Evolutionary conservation across 2,113 vertebrate genomes (phyloP), one percentile per base, ranked within the genome.

Genomic region (Acinonyx jubatus): DNA sequence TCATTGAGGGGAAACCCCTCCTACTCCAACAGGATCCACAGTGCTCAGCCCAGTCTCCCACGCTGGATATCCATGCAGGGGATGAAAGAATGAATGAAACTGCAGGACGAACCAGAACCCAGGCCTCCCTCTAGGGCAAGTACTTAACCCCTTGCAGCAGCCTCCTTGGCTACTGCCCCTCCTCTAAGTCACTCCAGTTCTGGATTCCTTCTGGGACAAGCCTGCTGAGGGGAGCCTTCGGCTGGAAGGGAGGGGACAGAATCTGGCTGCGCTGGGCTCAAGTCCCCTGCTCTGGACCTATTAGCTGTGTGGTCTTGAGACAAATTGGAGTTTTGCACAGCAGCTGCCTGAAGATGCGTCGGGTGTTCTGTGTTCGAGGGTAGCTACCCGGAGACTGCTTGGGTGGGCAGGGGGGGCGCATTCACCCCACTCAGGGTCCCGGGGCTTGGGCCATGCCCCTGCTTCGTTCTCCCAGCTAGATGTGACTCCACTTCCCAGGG

Each of bases 171-270:
- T 1, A 19, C 15, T 3, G 27, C 63, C 14, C 48, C 2, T 27
- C 69, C 11, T 14, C 7, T 1, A 4, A 21, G 21, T 7, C 23
- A 45, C 71, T 19, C 69, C 25, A 45, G 38, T 2, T 9, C 55
- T 81, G 52, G 52, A 27, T 33, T 73, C 45, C 38, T 84, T 52
- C 65, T 25, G 21, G 15, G 18, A 48, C 52, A 21, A n/a, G 36
- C 27, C 79, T 36, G 14, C 7, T 1, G 11, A 25, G 4, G n/a
- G 80, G 41, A 16, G 27, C 5, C 14, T 33, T 29, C 12, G 21
- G 23, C 3, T 0, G 2, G 74, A 8, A 25, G 50, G 21, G 2
- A 19, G 10, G 76, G 76, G 48, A 10, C 9, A 3, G 3, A 23
- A 12, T 74, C 31, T 45, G 82, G 4, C 29, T 18, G 29, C 1